phyloP scores from a whole-genome alignment of 2,113 vertebrate species.

The Pionites leucogaster region DNA sequence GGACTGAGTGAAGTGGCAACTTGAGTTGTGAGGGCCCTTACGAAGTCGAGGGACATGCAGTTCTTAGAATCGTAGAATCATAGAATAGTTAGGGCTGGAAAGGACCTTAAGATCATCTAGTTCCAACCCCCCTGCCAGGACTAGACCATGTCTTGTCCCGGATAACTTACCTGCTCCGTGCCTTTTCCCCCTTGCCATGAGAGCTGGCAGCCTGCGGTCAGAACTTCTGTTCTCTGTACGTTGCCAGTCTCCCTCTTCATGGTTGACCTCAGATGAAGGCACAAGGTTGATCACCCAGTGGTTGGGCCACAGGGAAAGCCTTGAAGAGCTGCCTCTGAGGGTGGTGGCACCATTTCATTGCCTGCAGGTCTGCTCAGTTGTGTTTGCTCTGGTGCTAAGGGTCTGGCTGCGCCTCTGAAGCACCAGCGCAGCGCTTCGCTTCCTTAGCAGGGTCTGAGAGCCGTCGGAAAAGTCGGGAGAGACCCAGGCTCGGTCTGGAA shows the following conservation, averaged over 20 bases:
- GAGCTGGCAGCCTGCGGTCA: accelerated
- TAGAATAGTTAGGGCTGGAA: too few species aligned
- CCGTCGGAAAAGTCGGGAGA: background rate
- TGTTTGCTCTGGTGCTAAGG: background rate
- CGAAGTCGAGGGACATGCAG: background rate
- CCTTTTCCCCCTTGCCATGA: background rate
- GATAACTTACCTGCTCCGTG: accelerated
- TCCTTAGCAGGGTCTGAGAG: background rate
- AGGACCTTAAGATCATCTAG: too few species aligned
- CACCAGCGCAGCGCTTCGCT: accelerated
- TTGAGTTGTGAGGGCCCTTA: accelerated
- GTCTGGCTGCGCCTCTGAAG: background rate
- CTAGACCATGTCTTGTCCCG: background rate
- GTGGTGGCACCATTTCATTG: accelerated
- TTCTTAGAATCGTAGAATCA: background rate
- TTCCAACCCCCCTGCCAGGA: too few species aligned
- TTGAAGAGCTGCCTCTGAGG: background rate
- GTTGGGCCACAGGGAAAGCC: accelerated
- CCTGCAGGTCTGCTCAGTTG: background rate
- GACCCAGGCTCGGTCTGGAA: background rate
- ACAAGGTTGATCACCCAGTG: background rate
- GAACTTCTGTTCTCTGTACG: accelerated
- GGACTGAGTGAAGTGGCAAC: background rate
- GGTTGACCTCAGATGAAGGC: background rate
- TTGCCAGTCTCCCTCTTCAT: background rate